These are phyloP conservation scores for Pocillopora meandrina DNA, from an alignment of 92 coral and sea anemone genomes.

Conservation along the genomic window DNA sequence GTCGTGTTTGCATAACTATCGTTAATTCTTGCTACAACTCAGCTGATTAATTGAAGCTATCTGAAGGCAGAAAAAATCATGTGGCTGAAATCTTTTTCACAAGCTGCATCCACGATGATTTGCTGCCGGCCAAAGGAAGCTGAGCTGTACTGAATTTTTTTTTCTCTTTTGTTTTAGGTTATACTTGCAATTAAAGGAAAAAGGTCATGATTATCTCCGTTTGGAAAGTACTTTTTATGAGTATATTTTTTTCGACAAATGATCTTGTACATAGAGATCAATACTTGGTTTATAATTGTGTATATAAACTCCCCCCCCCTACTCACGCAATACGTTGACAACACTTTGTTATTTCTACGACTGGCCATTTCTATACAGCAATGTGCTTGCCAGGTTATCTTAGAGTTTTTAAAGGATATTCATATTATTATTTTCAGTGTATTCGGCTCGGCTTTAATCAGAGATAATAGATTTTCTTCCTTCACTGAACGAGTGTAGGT, in stretches of 20 bases:
- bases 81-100: no score
- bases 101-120: no score
- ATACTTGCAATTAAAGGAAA: background rate
- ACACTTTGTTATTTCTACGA: background rate
- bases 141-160: no score
- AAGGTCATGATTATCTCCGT: background rate
- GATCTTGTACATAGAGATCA: background rate
- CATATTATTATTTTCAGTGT: background rate
- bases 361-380: background rate
- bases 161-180: background rate
- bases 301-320: no score
- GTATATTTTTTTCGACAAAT: background rate
- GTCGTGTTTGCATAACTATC: no score
- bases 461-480: no score
- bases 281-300: background rate
- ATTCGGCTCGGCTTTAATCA: no score
- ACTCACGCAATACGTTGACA: background rate
- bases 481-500: background rate
- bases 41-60: no score
- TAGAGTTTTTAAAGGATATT: background rate
- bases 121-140: no score
- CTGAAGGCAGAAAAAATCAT: no score
- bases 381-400: background rate
- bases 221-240: constrained; percentile 7
- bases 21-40: no score